A percentile compares a stretch with the other conserved stretches of the same genome.
Conservation (phyloP, 2,113 vertebrate genomes). For the Crotalus horridus region DNA sequence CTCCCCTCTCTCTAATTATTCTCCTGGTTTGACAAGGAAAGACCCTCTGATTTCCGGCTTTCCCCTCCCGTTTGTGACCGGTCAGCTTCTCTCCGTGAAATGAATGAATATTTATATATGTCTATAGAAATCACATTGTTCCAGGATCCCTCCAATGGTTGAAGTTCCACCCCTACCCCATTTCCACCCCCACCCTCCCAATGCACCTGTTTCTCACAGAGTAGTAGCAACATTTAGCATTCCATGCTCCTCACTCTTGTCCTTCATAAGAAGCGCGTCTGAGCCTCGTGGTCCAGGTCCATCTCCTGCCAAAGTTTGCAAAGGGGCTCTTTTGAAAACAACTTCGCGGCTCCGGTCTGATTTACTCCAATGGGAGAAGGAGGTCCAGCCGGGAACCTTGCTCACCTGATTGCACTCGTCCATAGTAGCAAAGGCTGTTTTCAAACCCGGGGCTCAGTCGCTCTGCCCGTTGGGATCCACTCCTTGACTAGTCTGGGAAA, state of each 20-base stretch:
- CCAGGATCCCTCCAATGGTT: neutral
- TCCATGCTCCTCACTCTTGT: neutral
- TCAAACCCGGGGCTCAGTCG: neutral
- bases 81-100: neutral
- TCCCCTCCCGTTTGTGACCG: neutral
- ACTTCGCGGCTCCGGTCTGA: neutral
- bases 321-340: neutral
- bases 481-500: neutral
- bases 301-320: neutral
- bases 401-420: no score
- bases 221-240: neutral
- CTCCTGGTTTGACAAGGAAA: no score
- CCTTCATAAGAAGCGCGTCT: neutral
- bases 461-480: neutral
- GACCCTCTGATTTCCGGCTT: neutral
- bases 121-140: neutral
- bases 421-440: neutral
- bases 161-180: neutral
- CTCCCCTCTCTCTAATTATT: neutral
- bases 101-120: neutral
- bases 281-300: neutral
- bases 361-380: neutral
- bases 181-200: neutral
- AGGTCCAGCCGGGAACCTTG: accelerated
- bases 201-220: neutral